These are phyloP conservation scores for Okapia johnstoni DNA, from an alignment of 2,113 vertebrate genomes.

Conservation along the genomic window DNA sequence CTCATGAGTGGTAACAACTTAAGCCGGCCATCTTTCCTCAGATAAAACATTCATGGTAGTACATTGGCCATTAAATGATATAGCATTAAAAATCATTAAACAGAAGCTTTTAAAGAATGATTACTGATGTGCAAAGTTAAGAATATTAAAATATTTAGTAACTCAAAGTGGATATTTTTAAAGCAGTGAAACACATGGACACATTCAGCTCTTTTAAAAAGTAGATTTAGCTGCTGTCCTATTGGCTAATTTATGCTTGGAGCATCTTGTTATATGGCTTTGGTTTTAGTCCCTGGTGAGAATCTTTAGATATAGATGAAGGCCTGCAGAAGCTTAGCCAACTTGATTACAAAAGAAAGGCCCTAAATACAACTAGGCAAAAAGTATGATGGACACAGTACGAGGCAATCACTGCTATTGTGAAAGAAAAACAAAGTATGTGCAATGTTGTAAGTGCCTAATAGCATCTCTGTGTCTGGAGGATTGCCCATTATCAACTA, in stretches of 20 bases:
- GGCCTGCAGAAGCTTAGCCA: not conserved
- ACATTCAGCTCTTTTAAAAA: constrained; percentile 31
- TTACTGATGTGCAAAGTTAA: constrained; percentile 12
- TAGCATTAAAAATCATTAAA: constrained; percentile 2
- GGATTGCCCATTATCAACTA: not conserved
- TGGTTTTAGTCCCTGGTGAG: not conserved
- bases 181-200: constrained; percentile 10
- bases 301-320: not conserved
- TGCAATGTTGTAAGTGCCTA: not conserved
- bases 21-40: not conserved
- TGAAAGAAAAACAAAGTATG: constrained; percentile 6
- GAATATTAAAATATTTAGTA: constrained; percentile 5
- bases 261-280: not conserved
- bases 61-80: not conserved
- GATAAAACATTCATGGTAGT: not conserved
- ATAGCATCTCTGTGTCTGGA: not conserved
- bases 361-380: not conserved
- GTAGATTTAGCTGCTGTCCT: not conserved
- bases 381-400: not conserved
- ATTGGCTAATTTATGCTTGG: not conserved
- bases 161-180: not conserved
- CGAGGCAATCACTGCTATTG: not conserved
- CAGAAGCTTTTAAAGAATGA: not conserved
- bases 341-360: not conserved
- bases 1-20: not conserved